Evolutionary conservation across 2,888 invertebrate genomes (phyloP).

Genomic region (Balanococcus diminutus): DNA sequence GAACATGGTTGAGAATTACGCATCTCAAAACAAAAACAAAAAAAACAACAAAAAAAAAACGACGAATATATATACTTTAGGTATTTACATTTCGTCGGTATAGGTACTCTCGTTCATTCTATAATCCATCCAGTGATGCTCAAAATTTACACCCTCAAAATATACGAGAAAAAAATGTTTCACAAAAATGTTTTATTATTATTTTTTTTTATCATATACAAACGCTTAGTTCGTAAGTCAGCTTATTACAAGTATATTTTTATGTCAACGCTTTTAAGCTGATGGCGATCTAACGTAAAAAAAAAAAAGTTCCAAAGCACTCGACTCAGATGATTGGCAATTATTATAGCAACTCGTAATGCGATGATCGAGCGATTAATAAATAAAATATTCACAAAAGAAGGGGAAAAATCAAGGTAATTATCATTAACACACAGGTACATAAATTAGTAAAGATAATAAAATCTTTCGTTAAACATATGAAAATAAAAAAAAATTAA

Average conservation of each 20-base stretch:
- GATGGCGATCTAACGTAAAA: background rate
- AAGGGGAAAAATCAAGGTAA: slow-evolving; percentile 6
- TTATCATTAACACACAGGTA: slow-evolving; percentile 42
- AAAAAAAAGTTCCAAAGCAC: background rate
- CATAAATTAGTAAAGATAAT: slow-evolving; percentile 38
- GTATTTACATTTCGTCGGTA: background rate
- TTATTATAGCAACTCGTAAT: slow-evolving; percentile 5
- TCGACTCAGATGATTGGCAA: slow-evolving; percentile 34
- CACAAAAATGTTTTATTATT: background rate
- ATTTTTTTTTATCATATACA: background rate
- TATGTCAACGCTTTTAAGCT: background rate
- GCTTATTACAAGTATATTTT: slow-evolving; percentile 6
- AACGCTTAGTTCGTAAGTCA: slow-evolving; percentile 17
- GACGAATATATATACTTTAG: slow-evolving; percentile 24
- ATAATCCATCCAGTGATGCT: slow-evolving; percentile 11
- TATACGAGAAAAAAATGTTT: background rate
- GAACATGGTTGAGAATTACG: background rate
- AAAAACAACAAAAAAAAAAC: too few species aligned
- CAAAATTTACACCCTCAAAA: background rate
- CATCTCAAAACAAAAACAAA: too few species aligned
- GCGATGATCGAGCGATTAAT: slow-evolving; percentile 16
- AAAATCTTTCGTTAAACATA: slow-evolving; percentile 19
- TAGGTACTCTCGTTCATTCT: background rate
- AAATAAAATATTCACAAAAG: slow-evolving; percentile 36
- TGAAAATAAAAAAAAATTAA: slow-evolving; percentile 45